Percentiles rank a stretch among this genome's conserved stretches.
These are phyloP conservation scores for Pteronotus mesoamericanus DNA, from an alignment of 2,797 vertebrate species.

Conservation along the genomic window DNA sequence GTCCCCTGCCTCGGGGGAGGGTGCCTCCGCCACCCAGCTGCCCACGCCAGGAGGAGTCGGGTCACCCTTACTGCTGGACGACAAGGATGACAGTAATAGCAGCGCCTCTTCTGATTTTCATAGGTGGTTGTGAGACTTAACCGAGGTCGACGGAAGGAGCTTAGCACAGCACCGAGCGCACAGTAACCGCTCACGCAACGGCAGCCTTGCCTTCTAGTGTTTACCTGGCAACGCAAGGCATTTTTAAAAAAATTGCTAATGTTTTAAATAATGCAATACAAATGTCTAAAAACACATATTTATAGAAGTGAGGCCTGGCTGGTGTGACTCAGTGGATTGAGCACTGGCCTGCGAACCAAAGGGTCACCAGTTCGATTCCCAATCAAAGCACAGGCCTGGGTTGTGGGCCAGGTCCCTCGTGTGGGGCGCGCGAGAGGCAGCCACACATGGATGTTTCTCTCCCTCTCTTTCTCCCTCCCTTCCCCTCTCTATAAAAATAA, in stretches of 20 bases:
- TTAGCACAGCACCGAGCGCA: not conserved
- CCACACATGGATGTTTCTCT: too few species aligned
- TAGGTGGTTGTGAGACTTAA: not conserved
- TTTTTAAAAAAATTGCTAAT: not conserved
- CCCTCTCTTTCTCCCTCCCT: too few species aligned
- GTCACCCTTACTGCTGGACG: not conserved
- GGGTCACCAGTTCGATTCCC: too few species aligned
- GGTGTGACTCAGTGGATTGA: too few species aligned
- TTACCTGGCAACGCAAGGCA: not conserved
- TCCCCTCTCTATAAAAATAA: too few species aligned
- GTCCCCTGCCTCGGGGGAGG: not conserved
- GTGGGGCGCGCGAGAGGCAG: too few species aligned
- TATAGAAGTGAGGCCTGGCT: too few species aligned
- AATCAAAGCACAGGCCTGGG: too few species aligned
- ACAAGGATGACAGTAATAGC: not conserved
- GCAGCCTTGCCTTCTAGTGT: not conserved
- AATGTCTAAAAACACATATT: slow-evolving; percentile 4
- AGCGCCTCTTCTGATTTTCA: not conserved
- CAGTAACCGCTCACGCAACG: not conserved
- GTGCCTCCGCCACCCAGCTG: not conserved
- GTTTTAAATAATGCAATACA: not conserved
- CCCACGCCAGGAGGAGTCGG: not conserved
- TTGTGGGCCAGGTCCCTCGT: too few species aligned
- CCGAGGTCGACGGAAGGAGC: not conserved
- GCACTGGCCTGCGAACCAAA: too few species aligned